Evolutionary conservation across 2,888 invertebrate species (phyloP).

Genomic region (Sinelater perroti): DNA sequence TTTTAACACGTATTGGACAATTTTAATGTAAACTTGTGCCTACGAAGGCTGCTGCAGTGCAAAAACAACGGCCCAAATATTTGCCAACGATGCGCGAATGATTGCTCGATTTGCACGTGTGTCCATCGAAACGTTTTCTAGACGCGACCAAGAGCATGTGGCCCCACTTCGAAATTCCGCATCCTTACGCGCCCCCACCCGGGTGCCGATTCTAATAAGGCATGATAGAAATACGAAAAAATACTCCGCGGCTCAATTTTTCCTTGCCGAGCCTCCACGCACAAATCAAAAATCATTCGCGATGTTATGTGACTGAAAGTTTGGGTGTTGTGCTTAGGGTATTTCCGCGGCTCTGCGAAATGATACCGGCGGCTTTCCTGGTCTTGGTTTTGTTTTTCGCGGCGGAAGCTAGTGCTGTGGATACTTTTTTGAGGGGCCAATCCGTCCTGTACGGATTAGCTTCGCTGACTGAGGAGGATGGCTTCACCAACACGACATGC

Average conservation of each 20-base stretch:
- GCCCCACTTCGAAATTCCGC: conserved; percentile 15
- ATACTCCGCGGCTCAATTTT: conserved; percentile 13
- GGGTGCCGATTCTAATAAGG: conserved; percentile 7
- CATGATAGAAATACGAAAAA: conserved; percentile 24
- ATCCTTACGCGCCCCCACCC: conserved; percentile 17
- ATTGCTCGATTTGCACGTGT: conserved; percentile 5
- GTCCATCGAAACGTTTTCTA: conserved; percentile 13
- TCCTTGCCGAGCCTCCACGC: not conserved
- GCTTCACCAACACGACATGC: conserved; percentile 41
- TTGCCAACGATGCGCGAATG: not conserved
- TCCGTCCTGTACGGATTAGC: conserved; percentile 50
- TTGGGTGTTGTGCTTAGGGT: not conserved
- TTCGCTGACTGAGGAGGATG: conserved; percentile 40
- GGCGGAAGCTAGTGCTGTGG: conserved; percentile 27
- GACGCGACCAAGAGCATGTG: not conserved
- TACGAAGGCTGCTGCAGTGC: not conserved
- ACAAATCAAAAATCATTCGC: conserved; percentile 1
- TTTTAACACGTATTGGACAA: conserved; percentile 1
- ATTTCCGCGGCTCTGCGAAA: conserved; percentile 11
- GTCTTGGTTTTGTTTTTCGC: conserved; percentile 16
- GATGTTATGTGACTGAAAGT: conserved; percentile 1
- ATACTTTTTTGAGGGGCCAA: conserved; percentile 43
- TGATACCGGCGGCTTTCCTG: conserved; percentile 6
- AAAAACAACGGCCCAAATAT: not conserved
- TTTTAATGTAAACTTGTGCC: not conserved